Base-by-base conservation (phyloP, 2,888 invertebrate genomes). In the Drosophila yooni region DNA sequence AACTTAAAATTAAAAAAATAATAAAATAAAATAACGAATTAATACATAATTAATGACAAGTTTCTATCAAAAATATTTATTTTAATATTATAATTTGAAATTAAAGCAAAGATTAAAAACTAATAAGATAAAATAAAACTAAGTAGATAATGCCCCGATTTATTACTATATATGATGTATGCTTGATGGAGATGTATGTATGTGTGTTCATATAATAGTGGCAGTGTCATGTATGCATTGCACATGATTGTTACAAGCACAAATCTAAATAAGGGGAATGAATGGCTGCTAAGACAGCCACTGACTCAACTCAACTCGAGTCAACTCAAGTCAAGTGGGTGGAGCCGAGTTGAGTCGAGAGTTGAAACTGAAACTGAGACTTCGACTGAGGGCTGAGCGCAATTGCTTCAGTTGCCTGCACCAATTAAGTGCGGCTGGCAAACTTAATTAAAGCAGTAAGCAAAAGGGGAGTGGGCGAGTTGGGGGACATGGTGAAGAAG, bases 391-490 rank as follows among this genome's bases (percentile, higher is more conserved):
- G 46, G 46, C 25, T 46, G 34, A 53, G 34, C 27, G 3, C 38
- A 29, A 59, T 33, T 53, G 59, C 40, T 36, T 69, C 50, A 33
- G 59, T 38, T 52, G 51, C 48, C 61, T 71, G 60, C 56, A 75
- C 89, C 90, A 86, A 86, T 90, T 86, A 90, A 88, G 64, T 48
- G 61, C 67, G 71, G 50, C 68, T 53, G 67, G 61, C 54, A 74
- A 79, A 72, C 70, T 83, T 86, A 86, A 86, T 86, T 86, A 90
- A 90, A 68, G 66, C 71, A 80, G 61, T 31, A 69, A 52, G 33
- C 27, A 11, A 33, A 25, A 29, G 34, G 33, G 46, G 33, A 48
- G 5, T 25, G 33, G 3, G 29, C 3, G 10, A 46, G 8, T 36
- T 29, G 21, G n/a, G 25, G 52, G 25, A 29, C 62, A 5, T 43